Evolutionary conservation across 2,888 invertebrate genomes (phyloP), one percentile per base, ranked within the genome.

Genomic region (Mythimna albipuncta): DNA sequence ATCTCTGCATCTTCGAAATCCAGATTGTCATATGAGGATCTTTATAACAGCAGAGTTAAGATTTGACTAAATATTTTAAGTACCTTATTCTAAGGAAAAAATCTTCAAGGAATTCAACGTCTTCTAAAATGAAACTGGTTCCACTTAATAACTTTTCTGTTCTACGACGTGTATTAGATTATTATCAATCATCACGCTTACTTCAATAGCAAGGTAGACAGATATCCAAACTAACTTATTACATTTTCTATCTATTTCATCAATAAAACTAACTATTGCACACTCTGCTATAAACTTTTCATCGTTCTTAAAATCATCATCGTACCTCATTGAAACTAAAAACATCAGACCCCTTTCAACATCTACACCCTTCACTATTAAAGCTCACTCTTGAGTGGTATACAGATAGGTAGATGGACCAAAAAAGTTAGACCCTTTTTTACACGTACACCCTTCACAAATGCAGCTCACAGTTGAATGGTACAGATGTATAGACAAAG

Each of bases 361-460:
- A 16, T 19, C 35, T 32, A 0, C 16, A 47, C 21, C n/a, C 38
- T 62, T 59, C 13, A 38, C 6, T 32, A 32, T 7, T 16, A 38
- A 32, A 66, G 64, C 47, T 75, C 58, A 55, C 16, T 21, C 3
- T 32, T 38, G 5, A 66, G 57, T 63, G 44, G 57, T 59, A 67
- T 59, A 52, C 10, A 68, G 16, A n/a, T n/a, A 32, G 13, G 26
- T 47, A 77, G 35, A 11, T 63, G 26, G 41, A 13, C 61, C 44
- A 57, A 47, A 59, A 61, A 54, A 55, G 0, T 11, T 47, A 55
- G 71, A 76, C 35, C 61, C n/a, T 11, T 50, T 2, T 35, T 0
- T 11, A 13, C 5, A n/a, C 10, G 16, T 19, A 0, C 11, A 38
- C 32, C 32, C 47, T 54, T 64, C 4, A 52, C 7, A 32, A n/a